phyloP scores from a whole-genome alignment of 2,888 invertebrate species.

The Drosophila affinis region DNA sequence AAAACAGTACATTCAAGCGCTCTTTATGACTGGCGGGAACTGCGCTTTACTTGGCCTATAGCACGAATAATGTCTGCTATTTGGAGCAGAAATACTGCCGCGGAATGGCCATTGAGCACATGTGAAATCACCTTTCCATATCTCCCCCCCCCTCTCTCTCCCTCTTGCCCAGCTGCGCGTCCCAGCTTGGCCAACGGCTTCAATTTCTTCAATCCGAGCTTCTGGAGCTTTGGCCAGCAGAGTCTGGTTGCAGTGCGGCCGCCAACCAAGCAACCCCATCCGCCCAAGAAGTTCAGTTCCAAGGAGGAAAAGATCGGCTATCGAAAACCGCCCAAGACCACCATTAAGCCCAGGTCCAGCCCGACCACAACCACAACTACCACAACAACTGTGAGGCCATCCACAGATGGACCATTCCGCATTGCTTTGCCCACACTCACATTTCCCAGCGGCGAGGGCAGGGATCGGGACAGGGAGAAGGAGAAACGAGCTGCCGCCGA shows the following conservation, averaged over 20 bases:
- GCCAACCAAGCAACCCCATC: slow-evolving; percentile 59
- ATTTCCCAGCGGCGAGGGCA: slow-evolving; percentile 48
- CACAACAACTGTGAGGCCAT: slow-evolving; percentile 32
- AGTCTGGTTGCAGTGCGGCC: slow-evolving; percentile 58
- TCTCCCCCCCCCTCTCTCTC: background rate
- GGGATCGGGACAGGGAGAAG: slow-evolving; percentile 81
- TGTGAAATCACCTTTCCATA: slow-evolving; percentile 38
- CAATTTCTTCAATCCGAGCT: slow-evolving; percentile 70
- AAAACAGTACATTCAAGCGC: slow-evolving; percentile 25
- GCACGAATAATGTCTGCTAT: slow-evolving; percentile 61
- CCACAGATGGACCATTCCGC: slow-evolving; percentile 78
- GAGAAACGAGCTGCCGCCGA: slow-evolving; percentile 67
- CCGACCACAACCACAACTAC: slow-evolving; percentile 27
- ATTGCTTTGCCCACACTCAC: slow-evolving; percentile 78
- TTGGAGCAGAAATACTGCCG: slow-evolving; percentile 72
- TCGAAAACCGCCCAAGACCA: slow-evolving; percentile 51
- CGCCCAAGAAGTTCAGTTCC: slow-evolving; percentile 63
- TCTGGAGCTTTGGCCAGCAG: slow-evolving; percentile 78
- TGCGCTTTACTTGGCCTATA: slow-evolving; percentile 71
- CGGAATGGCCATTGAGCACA: slow-evolving; percentile 63
- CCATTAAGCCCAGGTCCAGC: slow-evolving; percentile 44
- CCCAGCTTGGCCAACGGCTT: slow-evolving; percentile 73
- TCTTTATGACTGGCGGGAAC: slow-evolving; percentile 66
- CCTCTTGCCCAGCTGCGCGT: slow-evolving; percentile 55
- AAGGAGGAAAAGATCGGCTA: slow-evolving; percentile 61